Conservation (phyloP, 2,113 vertebrate genomes). For the Cnemophilus loriae region DNA sequence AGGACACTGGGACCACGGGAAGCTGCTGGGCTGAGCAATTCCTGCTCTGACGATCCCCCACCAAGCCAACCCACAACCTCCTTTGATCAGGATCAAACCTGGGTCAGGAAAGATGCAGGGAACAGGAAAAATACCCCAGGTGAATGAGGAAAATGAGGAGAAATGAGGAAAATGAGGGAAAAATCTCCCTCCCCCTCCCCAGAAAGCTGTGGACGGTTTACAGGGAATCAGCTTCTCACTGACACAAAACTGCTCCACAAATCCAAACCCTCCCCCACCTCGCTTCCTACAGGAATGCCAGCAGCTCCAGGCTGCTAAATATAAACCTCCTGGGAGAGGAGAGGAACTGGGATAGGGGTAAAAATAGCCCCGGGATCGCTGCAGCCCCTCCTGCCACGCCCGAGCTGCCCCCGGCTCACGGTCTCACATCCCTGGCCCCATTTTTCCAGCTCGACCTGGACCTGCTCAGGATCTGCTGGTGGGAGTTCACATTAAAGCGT, state of each 20-base stretch:
- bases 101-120: neutral
- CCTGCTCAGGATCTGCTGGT: neutral
- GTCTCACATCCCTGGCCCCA: neutral
- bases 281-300: neutral
- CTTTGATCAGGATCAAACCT: neutral
- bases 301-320: conserved; percentile 15
- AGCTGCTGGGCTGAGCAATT: neutral
- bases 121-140: neutral
- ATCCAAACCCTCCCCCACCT: neutral
- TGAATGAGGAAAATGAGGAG: neutral
- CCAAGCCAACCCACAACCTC: fast-evolving
- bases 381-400: neutral
- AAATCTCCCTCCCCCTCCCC: neutral
- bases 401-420: neutral
- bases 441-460: neutral
- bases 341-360: neutral
- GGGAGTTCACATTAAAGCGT: neutral
- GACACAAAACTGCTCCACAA: neutral
- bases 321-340: neutral
- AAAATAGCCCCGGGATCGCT: neutral
- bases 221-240: neutral
- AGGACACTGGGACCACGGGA: neutral
- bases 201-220: neutral
- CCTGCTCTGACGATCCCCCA: neutral
- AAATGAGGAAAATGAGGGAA: neutral